phyloP scores from a whole-genome alignment of 2,797 vertebrate species.

The Podargus strigoides region DNA sequence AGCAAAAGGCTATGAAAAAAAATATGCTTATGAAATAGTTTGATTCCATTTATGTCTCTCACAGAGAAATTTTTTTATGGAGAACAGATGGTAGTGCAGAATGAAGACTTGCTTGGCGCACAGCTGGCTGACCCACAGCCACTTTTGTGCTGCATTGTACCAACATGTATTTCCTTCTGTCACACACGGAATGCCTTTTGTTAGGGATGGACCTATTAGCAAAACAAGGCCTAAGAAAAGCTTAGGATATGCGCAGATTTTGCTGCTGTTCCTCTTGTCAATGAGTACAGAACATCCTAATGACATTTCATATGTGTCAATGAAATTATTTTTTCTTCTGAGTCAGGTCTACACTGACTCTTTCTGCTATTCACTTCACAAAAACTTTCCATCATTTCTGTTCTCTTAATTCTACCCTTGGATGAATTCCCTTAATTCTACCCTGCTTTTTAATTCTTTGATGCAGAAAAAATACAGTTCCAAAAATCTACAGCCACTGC shows the following conservation, averaged over 20 bases:
- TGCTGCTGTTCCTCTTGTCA: background rate
- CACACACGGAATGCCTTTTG: background rate
- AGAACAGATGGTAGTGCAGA: background rate
- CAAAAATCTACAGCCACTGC: background rate
- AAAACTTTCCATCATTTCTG: background rate
- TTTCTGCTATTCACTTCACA: background rate
- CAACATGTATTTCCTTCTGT: background rate
- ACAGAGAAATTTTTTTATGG: background rate
- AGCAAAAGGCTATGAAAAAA: background rate
- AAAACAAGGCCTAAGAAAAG: background rate
- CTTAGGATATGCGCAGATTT: background rate
- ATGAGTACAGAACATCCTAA: background rate
- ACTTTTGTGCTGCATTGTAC: background rate
- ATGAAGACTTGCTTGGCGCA: background rate
- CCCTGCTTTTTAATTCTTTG: background rate
- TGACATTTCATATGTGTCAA: background rate
- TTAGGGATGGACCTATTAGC: background rate
- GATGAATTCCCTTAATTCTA: background rate
- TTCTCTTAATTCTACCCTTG: background rate
- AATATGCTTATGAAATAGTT: background rate
- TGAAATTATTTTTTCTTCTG: background rate
- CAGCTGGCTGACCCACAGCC: background rate
- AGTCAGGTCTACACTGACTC: background rate
- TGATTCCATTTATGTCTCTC: background rate
- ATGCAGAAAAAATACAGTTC: background rate